Conservation (phyloP, 1,140 invertebrate species). For the Xylocopa sonorina region DNA sequence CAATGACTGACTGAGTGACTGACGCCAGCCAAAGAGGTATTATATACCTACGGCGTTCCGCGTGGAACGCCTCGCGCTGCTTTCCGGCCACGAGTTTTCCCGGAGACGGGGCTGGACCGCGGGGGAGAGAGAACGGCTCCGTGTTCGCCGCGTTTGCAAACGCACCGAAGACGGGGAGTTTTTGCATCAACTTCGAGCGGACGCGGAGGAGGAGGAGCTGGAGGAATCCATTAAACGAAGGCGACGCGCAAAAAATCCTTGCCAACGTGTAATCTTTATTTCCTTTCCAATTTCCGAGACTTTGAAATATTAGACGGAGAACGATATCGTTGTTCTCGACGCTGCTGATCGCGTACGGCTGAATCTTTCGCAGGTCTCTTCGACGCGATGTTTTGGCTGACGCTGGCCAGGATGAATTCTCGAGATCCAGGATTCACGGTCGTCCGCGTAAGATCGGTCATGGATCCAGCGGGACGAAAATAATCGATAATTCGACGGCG, state of each 20-base stretch:
- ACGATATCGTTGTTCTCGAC: too few relatives aligned
- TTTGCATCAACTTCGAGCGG: background rate
- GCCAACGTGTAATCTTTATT: too few relatives aligned
- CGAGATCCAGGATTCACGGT: background rate
- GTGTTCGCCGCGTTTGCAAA: too few relatives aligned
- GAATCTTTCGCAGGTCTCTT: too few relatives aligned
- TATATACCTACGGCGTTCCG: constrained; percentile 70
- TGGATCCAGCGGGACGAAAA: constrained; percentile 39
- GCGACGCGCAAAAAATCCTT: too few relatives aligned
- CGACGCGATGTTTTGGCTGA: too few relatives aligned
- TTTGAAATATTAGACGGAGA: too few relatives aligned
- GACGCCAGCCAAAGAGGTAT: constrained; percentile 79
- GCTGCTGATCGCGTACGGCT: too few relatives aligned
- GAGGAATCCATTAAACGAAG: too few relatives aligned
- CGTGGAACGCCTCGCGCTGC: constrained; percentile 69
- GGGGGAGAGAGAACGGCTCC: background rate
- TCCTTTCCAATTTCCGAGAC: too few relatives aligned
- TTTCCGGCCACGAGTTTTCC: constrained; percentile 34
- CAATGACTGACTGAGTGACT: constrained; percentile 82
- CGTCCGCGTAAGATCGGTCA: background rate
- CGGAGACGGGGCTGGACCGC: background rate
- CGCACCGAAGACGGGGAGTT: background rate
- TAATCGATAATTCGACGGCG: constrained; percentile 62
- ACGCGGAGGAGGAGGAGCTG: too few relatives aligned
- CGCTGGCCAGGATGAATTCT: too few relatives aligned